phyloP scores from a whole-genome alignment of 1,140 invertebrate genomes.

The Zaprionus taronus region DNA sequence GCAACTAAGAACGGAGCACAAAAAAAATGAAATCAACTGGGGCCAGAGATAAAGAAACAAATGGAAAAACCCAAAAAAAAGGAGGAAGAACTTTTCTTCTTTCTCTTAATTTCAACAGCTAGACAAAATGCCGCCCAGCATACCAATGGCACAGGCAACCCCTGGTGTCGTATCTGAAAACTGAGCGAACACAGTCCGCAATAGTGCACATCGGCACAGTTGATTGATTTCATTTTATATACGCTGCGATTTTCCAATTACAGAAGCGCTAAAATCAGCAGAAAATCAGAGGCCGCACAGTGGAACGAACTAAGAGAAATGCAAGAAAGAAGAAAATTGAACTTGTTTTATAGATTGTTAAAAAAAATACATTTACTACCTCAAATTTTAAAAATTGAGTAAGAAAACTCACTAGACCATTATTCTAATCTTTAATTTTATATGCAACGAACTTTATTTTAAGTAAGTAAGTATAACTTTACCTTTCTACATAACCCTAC shows the following conservation, averaged over 20 bases:
- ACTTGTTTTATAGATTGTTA: too few relatives aligned
- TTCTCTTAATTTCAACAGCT: slow-evolving; percentile 59
- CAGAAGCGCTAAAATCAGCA: slow-evolving; percentile 82
- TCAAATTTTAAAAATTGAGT: not conserved
- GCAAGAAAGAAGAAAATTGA: not conserved
- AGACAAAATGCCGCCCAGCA: slow-evolving; percentile 51
- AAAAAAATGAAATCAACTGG: slow-evolving; percentile 59
- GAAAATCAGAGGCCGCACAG: slow-evolving; percentile 63
- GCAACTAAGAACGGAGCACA: slow-evolving; percentile 34
- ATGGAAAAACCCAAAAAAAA: slow-evolving; percentile 23
- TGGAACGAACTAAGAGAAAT: slow-evolving; percentile 19
- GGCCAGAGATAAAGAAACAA: slow-evolving; percentile 62
- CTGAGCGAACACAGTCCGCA: slow-evolving; percentile 38
- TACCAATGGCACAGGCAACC: slow-evolving; percentile 55
- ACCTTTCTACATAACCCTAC: not conserved
- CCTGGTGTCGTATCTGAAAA: slow-evolving; percentile 36
- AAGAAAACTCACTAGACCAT: not conserved
- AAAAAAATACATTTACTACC: not conserved
- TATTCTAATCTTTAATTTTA: not conserved
- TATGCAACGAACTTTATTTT: not conserved
- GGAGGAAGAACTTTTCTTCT: slow-evolving; percentile 50
- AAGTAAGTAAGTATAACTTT: too few relatives aligned
- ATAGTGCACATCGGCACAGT: slow-evolving; percentile 74
- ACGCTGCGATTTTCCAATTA: slow-evolving; percentile 77
- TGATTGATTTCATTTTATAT: slow-evolving; percentile 83